Percentiles rank a stretch among this genome's conserved stretches.
phyloP scores from a whole-genome alignment of 2,888 invertebrate species.

The Drosophila recens region DNA sequence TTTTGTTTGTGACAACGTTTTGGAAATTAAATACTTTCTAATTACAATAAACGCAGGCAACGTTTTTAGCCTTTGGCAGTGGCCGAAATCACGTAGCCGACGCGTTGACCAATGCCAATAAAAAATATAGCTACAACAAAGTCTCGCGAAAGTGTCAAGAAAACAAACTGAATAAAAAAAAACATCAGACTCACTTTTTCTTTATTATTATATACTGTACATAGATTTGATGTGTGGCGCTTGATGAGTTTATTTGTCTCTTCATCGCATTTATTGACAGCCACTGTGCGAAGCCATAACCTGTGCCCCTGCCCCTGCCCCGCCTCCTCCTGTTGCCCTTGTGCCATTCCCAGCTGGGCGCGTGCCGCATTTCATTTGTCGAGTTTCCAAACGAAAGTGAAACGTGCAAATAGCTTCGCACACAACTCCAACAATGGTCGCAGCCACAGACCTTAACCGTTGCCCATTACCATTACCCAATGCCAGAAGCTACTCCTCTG shows the following conservation, averaged over 20 bases:
- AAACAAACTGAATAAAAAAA: constrained; percentile 46
- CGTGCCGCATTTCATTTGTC: constrained; percentile 47
- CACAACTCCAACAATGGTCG: constrained; percentile 6
- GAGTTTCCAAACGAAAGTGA: constrained; percentile 65
- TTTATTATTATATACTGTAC: constrained; percentile 64
- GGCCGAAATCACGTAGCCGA: constrained; percentile 73
- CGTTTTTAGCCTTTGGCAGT: constrained; percentile 67
- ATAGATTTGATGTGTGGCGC: constrained; percentile 43
- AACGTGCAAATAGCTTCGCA: constrained; percentile 68
- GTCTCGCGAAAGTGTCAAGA: constrained; percentile 76
- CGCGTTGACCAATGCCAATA: constrained; percentile 68
- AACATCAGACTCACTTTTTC: constrained; percentile 69
- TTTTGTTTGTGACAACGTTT: constrained; percentile 50
- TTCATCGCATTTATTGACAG: constrained; percentile 37
- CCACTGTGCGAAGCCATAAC: constrained; percentile 44
- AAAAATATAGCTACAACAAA: constrained; percentile 40
- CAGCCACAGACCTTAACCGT: constrained; percentile 15
- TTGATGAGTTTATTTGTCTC: constrained; percentile 60
- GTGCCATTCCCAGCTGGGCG: constrained; percentile 33
- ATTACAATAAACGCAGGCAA: constrained; percentile 78
- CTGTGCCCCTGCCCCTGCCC: constrained; percentile 2
- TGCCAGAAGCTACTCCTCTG: constrained; percentile 53
- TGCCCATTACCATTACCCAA: constrained; percentile 31
- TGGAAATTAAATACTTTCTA: constrained; percentile 82
- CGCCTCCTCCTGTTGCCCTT: not conserved